Conservation (phyloP, 2,113 vertebrate species). For the Petrocephalus microphthalmus region DNA sequence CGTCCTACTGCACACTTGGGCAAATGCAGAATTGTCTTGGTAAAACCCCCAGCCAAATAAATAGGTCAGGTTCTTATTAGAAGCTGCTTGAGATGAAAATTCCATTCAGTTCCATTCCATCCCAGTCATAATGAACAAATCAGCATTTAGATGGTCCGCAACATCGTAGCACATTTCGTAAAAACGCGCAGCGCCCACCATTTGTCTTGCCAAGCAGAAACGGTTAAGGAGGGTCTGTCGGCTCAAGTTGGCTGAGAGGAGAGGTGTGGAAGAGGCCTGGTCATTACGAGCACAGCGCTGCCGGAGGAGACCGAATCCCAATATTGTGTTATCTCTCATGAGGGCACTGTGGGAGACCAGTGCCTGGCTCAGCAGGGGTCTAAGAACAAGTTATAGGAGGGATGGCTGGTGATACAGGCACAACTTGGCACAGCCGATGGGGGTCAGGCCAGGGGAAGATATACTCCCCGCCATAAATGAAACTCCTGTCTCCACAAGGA, state of each 20-base stretch:
- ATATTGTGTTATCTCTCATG: constrained; percentile 19
- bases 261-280: constrained; percentile 4
- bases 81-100: neutral
- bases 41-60: neutral
- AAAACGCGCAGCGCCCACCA: neutral
- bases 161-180: neutral
- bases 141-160: neutral
- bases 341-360: neutral
- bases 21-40: neutral
- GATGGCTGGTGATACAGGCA: constrained; percentile 10
- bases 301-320: neutral
- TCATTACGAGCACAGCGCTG: constrained; percentile 16
- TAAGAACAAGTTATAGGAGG: neutral
- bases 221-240: neutral
- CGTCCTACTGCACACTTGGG: neutral
- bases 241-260: neutral
- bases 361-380: neutral
- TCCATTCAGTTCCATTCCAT: neutral
- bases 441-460: neutral
- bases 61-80: neutral
- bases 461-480: neutral
- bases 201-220: neutral
- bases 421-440: neutral
- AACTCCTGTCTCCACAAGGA: neutral
- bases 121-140: neutral